phyloP scores from a whole-genome alignment of 1,140 invertebrate genomes.

The Battus philenor region DNA sequence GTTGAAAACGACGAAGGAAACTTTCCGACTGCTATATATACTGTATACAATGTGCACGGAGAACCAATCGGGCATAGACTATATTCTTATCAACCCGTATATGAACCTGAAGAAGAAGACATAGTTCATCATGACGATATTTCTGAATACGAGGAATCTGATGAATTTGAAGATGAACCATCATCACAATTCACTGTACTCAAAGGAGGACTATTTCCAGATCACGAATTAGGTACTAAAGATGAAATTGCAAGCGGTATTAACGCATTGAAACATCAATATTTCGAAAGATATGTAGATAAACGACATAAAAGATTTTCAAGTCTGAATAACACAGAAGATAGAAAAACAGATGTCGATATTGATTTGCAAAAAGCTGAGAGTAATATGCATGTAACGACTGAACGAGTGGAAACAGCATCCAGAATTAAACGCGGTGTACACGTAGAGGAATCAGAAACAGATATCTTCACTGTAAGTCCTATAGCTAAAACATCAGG shows the following conservation, averaged over 20 bases:
- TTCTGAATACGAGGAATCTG: constrained; percentile 43
- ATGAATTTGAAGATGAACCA: constrained; percentile 43
- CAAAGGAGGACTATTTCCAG: constrained; percentile 60
- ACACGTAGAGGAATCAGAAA: constrained; percentile 45
- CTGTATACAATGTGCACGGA: constrained; percentile 65
- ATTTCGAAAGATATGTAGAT: constrained; percentile 66
- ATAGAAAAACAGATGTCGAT: constrained; percentile 35
- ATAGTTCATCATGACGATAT: constrained; percentile 41
- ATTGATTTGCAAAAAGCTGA: constrained; percentile 42
- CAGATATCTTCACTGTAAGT: constrained; percentile 30
- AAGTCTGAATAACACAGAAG: constrained; percentile 38
- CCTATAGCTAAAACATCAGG: constrained; percentile 27
- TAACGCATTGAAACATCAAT: constrained; percentile 63
- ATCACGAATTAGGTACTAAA: constrained; percentile 31
- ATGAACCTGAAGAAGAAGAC: constrained; percentile 61
- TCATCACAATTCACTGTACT: constrained; percentile 44
- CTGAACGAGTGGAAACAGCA: constrained; percentile 20
- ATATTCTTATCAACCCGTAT: constrained; percentile 67
- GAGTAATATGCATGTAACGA: constrained; percentile 26
- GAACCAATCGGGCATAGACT: constrained; percentile 65
- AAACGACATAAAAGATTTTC: constrained; percentile 62
- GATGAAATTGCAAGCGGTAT: constrained; percentile 48
- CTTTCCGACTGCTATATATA: constrained; percentile 63
- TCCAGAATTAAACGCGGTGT: constrained; percentile 47
- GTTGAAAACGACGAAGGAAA: constrained; percentile 43